A percentile compares a stretch with the other conserved stretches of the same genome.
phyloP scores from a whole-genome alignment of 1,140 invertebrate species.

The Aphaenogaster rudis region DNA sequence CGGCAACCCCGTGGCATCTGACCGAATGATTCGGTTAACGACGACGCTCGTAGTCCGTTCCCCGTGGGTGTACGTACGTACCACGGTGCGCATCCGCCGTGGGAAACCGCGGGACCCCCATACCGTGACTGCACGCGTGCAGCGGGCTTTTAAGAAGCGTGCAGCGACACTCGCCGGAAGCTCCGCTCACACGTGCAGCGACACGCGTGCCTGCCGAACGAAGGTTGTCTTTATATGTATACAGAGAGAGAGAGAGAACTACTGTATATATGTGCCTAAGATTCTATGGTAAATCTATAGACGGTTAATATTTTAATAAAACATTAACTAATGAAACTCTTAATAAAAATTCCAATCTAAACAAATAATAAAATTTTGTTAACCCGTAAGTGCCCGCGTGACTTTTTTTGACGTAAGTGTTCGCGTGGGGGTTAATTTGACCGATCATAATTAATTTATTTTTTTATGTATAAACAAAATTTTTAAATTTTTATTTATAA shows the following conservation, averaged over 20 bases:
- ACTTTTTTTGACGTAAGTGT: too few relatives aligned
- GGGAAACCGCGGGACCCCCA: conserved; percentile 61
- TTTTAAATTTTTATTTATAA: too few relatives aligned
- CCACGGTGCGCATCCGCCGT: conserved; percentile 55
- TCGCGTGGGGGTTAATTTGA: too few relatives aligned
- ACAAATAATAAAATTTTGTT: neutral
- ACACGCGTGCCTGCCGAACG: conserved; percentile 62
- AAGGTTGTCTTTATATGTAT: neutral
- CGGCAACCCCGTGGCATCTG: conserved; percentile 51
- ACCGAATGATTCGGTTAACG: conserved; percentile 57
- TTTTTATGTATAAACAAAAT: too few relatives aligned
- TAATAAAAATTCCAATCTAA: neutral
- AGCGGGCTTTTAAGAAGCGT: conserved; percentile 58
- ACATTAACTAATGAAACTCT: neutral
- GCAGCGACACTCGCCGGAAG: conserved; percentile 45
- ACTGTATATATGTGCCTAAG: neutral
- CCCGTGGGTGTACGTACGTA: conserved; percentile 27
- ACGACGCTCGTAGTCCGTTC: conserved; percentile 44
- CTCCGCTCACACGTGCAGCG: conserved; percentile 60
- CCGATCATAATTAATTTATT: too few relatives aligned
- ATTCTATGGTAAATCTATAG: neutral
- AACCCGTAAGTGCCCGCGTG: too few relatives aligned
- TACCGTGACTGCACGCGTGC: conserved; percentile 62
- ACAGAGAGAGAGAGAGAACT: neutral
- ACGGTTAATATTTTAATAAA: neutral